Percentiles rank a stretch among this genome's conserved stretches.
These are phyloP conservation scores for Pseudomyrmex gracilis DNA, from an alignment of 1,140 invertebrate genomes.

Conservation along the genomic window DNA sequence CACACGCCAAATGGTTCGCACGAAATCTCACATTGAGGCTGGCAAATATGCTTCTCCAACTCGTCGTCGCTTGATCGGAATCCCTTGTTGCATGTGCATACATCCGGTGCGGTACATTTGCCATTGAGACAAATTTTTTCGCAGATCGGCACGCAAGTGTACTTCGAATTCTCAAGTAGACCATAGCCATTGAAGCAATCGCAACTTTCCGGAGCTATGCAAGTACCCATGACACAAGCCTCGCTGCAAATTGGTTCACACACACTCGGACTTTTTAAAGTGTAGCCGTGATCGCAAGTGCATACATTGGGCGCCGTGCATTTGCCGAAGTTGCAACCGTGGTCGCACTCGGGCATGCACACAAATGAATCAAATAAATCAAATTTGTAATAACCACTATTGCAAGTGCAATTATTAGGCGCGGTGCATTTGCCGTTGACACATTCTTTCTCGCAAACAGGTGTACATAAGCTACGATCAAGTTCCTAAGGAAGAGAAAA, in stretches of 20 bases:
- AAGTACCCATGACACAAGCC: slow-evolving; percentile 63
- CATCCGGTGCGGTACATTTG: slow-evolving; percentile 68
- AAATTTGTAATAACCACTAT: slow-evolving; percentile 70
- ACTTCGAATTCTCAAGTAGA: background rate
- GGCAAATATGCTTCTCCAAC: slow-evolving; percentile 27
- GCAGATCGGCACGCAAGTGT: slow-evolving; percentile 68
- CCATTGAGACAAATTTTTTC: slow-evolving; percentile 66
- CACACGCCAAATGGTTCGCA: slow-evolving; percentile 71
- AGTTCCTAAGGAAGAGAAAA: background rate
- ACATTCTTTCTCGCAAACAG: slow-evolving; percentile 68
- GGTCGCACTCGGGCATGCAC: slow-evolving; percentile 60
- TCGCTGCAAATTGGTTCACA: slow-evolving; percentile 65
- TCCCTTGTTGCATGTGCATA: slow-evolving; percentile 68
- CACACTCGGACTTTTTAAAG: background rate
- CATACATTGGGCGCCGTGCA: slow-evolving; percentile 65
- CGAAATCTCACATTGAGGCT: slow-evolving; percentile 42
- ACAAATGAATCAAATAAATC: background rate
- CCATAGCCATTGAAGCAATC: slow-evolving; percentile 62
- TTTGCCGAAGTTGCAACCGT: slow-evolving; percentile 48
- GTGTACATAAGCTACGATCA: slow-evolving; percentile 59
- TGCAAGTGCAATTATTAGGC: slow-evolving; percentile 76
- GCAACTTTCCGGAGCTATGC: slow-evolving; percentile 65
- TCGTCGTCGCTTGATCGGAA: slow-evolving; percentile 19
- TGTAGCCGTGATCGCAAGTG: slow-evolving; percentile 66
- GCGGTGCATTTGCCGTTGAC: slow-evolving; percentile 69